A percentile compares a stretch with the other conserved stretches of the same genome.
Evolutionary conservation across 2,113 vertebrate species (phyloP).

Genomic region (Fulmarus glacialis): DNA sequence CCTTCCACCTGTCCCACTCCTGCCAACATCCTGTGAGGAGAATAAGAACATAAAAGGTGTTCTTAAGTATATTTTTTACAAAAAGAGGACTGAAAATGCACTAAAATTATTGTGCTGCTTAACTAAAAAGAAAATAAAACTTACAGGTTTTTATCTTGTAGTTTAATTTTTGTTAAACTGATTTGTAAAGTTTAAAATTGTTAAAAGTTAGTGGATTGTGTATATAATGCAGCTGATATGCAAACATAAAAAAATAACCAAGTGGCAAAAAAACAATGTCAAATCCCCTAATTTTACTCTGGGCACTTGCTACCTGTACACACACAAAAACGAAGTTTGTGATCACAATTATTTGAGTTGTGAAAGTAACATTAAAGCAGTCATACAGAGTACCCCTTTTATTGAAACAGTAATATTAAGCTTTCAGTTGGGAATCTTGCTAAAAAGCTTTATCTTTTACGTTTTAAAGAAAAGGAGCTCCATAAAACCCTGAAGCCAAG

Average conservation of each 20-base stretch:
- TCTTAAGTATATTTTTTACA: neutral
- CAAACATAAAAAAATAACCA: neutral
- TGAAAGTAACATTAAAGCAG: neutral
- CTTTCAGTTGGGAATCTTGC: neutral
- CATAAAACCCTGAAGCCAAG: neutral
- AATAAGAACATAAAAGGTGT: neutral
- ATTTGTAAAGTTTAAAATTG: neutral
- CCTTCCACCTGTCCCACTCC: neutral
- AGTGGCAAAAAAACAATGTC: accelerated
- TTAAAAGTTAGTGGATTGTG: neutral
- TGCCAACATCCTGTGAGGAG: neutral
- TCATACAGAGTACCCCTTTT: neutral
- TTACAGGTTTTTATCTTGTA: neutral
- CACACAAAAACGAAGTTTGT: neutral
- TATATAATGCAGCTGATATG: neutral
- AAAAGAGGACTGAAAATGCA: neutral
- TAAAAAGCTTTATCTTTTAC: neutral
- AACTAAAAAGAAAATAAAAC: neutral
- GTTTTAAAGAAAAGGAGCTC: neutral
- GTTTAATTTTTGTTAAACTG: neutral
- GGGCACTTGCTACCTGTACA: neutral
- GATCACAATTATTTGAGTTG: neutral
- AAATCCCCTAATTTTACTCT: neutral
- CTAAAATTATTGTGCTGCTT: neutral
- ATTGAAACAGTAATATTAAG: neutral